Evolutionary conservation across 1,140 invertebrate genomes (phyloP).

Genomic region (Bombus vancouverensis): DNA sequence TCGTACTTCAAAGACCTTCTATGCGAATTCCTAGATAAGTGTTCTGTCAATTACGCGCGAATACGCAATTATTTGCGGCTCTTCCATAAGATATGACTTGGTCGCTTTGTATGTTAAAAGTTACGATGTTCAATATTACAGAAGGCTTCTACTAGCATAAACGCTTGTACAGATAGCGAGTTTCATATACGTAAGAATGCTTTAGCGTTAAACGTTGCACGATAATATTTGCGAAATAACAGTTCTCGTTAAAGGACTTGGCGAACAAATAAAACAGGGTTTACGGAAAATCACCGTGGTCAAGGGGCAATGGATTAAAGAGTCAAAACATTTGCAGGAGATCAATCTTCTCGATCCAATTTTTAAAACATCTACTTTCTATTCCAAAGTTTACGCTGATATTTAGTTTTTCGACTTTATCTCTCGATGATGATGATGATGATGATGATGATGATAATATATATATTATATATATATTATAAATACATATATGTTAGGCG

Average conservation of each 20-base stretch:
- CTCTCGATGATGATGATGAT: neutral
- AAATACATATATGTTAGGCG: neutral
- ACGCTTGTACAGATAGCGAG: neutral
- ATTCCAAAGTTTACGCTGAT: neutral
- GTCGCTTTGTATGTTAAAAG: neutral
- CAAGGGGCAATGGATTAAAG: neutral
- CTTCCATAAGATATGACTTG: neutral
- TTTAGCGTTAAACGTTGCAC: neutral
- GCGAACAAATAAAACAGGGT: neutral
- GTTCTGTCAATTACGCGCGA: neutral
- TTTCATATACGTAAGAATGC: neutral
- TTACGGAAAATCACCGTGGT: neutral
- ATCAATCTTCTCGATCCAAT: neutral
- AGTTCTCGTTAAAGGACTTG: neutral
- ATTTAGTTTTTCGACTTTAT: neutral
- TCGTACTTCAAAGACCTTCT: constrained; percentile 1
- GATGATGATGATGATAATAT: too few relatives aligned
- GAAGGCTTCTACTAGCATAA: neutral
- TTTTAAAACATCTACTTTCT: neutral
- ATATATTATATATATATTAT: neutral
- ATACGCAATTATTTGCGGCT: neutral
- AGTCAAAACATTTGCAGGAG: neutral
- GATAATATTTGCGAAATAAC: neutral
- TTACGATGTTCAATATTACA: neutral
- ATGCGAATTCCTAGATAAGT: neutral